Evolutionary conservation across 2,113 vertebrate genomes (phyloP).

Genomic region (Herpetotheres cachinnans): DNA sequence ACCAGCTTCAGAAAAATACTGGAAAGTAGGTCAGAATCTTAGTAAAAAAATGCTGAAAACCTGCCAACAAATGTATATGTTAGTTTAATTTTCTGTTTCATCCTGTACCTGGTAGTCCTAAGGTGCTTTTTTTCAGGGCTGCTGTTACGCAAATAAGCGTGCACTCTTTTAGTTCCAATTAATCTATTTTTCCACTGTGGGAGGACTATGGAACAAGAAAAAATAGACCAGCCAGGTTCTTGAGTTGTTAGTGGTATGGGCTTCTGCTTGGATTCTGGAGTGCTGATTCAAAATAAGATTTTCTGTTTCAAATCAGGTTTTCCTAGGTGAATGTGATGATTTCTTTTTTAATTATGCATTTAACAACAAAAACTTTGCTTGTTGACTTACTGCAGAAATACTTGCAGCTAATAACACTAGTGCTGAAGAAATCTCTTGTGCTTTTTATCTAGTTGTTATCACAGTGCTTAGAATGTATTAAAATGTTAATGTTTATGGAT

Average conservation of each 20-base stretch:
- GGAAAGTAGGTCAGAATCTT: neutral
- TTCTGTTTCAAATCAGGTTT: neutral
- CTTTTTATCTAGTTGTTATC: neutral
- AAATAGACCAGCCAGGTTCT: neutral
- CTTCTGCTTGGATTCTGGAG: neutral
- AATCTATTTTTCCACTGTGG: neutral
- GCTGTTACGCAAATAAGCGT: neutral
- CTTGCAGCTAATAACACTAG: neutral
- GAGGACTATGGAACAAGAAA: neutral
- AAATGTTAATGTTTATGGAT: neutral
- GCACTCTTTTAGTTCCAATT: neutral
- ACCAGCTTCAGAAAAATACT: neutral
- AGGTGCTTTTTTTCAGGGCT: neutral
- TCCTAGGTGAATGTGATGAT: neutral
- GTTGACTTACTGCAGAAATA: neutral
- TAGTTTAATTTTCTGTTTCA: neutral
- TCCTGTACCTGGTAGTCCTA: neutral
- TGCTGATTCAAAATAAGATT: neutral
- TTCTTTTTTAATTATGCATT: neutral
- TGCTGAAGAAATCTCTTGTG: neutral
- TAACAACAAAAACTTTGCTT: neutral
- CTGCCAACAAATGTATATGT: neutral
- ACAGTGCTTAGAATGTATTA: neutral
- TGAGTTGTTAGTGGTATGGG: neutral
- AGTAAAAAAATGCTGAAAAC: neutral